phyloP scores from a whole-genome alignment of 2,888 invertebrate species.

The Doris montereyensis region DNA sequence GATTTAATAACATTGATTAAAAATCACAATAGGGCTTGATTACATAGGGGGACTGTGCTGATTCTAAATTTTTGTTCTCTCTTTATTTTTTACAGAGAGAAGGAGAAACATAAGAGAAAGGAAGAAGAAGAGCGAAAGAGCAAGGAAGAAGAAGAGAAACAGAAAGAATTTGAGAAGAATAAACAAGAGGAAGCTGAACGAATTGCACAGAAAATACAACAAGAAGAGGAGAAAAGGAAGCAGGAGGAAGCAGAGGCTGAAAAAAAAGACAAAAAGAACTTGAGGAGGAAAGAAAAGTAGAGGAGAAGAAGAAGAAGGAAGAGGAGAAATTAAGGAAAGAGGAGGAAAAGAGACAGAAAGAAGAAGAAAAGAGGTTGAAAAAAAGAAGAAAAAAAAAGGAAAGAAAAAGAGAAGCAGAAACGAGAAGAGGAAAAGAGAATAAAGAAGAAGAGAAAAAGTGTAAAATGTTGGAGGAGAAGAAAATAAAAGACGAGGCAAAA shows the following conservation, averaged over 20 bases:
- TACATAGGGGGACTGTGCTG: no score
- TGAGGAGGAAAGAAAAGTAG: conserved; percentile 17
- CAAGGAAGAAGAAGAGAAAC: conserved; percentile 22
- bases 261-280: conserved; percentile 8
- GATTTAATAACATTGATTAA: no score
- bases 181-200: conserved; percentile 25
- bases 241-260: conserved; percentile 14
- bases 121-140: conserved; percentile 25
- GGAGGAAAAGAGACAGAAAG: conserved; percentile 3
- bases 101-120: conserved; percentile 16
- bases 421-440: conserved; percentile 21
- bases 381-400: conserved; percentile 17
- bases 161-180: conserved; percentile 15
- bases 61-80: no score
- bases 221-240: conserved; percentile 23
- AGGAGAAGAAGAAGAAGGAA: conserved; percentile 41
- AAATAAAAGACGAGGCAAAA: conserved; percentile 9
- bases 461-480: conserved; percentile 18
- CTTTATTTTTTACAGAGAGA: conserved; percentile 23
- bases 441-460: conserved; percentile 21
- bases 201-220: conserved; percentile 14
- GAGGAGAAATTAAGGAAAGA: conserved; percentile 41
- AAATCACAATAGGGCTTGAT: no score
- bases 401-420: conserved; percentile 9
- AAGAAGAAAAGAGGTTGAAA: conserved; percentile 2